Base-by-base conservation (phyloP, 2,797 vertebrate species). In the Halcyon leucocephala region DNA sequence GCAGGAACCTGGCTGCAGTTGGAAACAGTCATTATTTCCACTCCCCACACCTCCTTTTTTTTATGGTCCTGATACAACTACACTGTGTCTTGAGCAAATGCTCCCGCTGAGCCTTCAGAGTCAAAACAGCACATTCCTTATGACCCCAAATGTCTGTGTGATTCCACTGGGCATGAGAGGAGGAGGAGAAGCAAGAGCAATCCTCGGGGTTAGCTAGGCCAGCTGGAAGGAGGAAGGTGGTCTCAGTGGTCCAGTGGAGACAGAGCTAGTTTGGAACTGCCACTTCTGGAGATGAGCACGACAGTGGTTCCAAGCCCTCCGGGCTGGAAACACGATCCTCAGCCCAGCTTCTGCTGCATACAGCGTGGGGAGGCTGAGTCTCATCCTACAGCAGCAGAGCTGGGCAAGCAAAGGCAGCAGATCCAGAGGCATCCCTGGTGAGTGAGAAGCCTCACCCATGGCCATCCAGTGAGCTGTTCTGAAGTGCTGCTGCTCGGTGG, bases 101-200 rank as follows among this genome's bases (percentile, higher is more conserved):
- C 74, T 95, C 82, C 86, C 10, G 24, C 82, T 70, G 74, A 80
- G 82, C 31, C 71, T 80, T 62, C 83, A 13, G 90, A 87, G 74
- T 87, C 90, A 87, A 87, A 93, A 48, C 90, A 95, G 83, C 79
- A 28, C 90, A 90, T 90, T 81, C 79, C 79, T 88, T 3, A 5
- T 49, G 73, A 57, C 90, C 87, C 90, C 48, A 62, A 67, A 72
- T 7, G 64, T 73, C 69, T 80, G 54, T 1, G 74, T 21, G 82
- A 81, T 52, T 52, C 79, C 39, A 17, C 58, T 12, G 70, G 74
- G 79, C 73, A 58, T 0, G 24, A 54, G 33, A 35, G 49, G 39
- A 29, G 60, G 17, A 19, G 7, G 77, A 61, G 72, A 64, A 83
- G 69, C 46, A 10, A 46, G 78, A 86, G n/a, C 49, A n/a, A 54